Evolutionary conservation across 2,113 vertebrate species (phyloP), one percentile per base, ranked within the genome.

Genomic region (Mastomys natalensis): DNA sequence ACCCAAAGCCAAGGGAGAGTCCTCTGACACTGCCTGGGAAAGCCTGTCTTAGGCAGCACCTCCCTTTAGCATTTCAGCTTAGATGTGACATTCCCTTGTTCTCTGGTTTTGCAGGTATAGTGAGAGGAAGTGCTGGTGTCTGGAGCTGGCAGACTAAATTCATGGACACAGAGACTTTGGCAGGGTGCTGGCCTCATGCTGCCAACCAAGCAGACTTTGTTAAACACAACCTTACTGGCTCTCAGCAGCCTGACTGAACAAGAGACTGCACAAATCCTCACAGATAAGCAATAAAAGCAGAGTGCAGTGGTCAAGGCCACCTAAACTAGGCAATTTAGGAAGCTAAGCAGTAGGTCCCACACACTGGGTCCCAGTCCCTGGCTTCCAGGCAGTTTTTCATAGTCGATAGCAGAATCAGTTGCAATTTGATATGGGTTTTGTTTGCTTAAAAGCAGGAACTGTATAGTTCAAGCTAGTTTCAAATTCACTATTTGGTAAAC

Each of bases 111-210:
- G 19, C 94, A 99, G 99, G 98, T 99, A 86, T 99, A 98, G 97
- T 96, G 0, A 99, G 98, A 66, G 99, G 98, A 51, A 99, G 99
- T 99, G 76, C 98, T 99, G 13, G 97, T 99, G 72, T 98, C 31
- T 99, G 99, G 99, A 99, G 60, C 96, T 98, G 98, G 98, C 94
- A 98, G 97, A 98, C 99, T 55, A 37, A 34, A 55, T 55, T n/a
- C 34, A 55, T 10, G 21, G 31, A 17, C 48, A 55, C 77, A n/a
- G 40, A 0, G n/a, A 26, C 37, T 74, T 77, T 89, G 82, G 51
- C 51, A 43, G 34, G 87, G 73, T 43, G 53, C n/a, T 40, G 13
- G 6, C 70, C 24, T 40, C 15, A 9, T 0, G 0, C 58, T 84
- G 31, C 34, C 43, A 53, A 40, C 9, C 90, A 86, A 4, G 43